These are phyloP conservation scores for Hydrotaea cyrtoneurina DNA, from an alignment of 2,888 invertebrate genomes.

Conservation along the genomic window DNA sequence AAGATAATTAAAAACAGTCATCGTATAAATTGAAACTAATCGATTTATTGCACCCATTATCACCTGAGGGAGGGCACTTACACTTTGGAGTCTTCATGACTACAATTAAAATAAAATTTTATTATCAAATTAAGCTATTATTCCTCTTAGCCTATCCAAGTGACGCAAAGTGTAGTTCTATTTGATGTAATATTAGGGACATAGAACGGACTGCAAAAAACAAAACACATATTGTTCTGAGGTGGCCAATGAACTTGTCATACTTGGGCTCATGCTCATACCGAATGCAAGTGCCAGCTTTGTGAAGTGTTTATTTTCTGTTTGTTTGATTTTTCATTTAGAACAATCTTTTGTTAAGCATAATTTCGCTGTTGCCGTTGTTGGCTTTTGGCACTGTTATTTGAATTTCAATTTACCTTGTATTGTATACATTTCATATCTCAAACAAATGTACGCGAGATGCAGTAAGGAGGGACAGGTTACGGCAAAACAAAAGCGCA, in stretches of 20 bases:
- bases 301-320: slow-evolving; percentile 42
- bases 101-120: no score
- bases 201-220: no score
- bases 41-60: no score
- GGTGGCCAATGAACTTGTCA: slow-evolving; percentile 64
- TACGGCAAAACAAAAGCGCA: background rate
- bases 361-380: background rate
- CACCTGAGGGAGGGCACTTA: no score
- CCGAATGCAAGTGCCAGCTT: background rate
- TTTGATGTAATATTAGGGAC: no score
- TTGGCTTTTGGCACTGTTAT: background rate
- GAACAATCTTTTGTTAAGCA: slow-evolving; percentile 43
- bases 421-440: background rate
- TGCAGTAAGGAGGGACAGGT: background rate
- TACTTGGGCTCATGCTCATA: background rate
- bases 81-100: no score
- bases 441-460: background rate
- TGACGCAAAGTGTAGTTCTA: no score
- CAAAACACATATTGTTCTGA: background rate
- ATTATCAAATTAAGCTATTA: no score
- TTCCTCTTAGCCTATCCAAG: no score
- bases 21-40: no score
- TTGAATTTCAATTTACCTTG: slow-evolving; percentile 33
- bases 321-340: background rate
- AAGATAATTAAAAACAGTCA: no score